Evolutionary conservation across 2,888 invertebrate species (phyloP), one percentile per base, ranked within the genome.

Genomic region (Onchidella celtica): DNA sequence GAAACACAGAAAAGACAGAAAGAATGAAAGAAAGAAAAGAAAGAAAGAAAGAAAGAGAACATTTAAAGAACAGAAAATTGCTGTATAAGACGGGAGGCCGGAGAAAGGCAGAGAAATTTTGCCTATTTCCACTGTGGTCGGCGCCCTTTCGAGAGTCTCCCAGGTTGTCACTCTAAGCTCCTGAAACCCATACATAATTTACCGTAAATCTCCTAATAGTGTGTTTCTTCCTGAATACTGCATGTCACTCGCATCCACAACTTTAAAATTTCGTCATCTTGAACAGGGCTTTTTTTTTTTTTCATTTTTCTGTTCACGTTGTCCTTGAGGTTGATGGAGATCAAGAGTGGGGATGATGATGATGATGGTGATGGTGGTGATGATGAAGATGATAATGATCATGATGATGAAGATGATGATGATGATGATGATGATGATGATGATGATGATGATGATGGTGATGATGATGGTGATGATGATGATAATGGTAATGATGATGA

Each of bases 381-480:
- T 59, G 69, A 38, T 69, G 69, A 34, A 24, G 59, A 61, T n/a
- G n/a, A n/a, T n/a, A n/a, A n/a, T 59, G 69, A 34, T 36, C 57
- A 61, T 59, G 70, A 59, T 38, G 59, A 34, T 59, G 61, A 61
- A 38, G 69, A 40, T 59, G 69, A 38, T 59, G 59, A 55, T 69
- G 69, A 27, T 78, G 59, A 40, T 78, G 77, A 77, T 57, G 47
- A 72, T 72, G 75, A 76, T 40, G 63, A 65, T 27, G 65, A 65
- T 40, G 63, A 76, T 40, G 34, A 27, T 78, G 29, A 38, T 78
- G 11, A 38, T 69, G 34, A 59, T 78, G 34, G 38, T 78, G 69
- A 34, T 59, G 59, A 61, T 38, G 78, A 55, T 59, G 78, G 27
- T 27, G 59, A 59, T 34, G 34, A 27, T 69, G 40, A 38, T 59